phyloP scores from a whole-genome alignment of 2,797 vertebrate species.

The Microchirus variegatus region DNA sequence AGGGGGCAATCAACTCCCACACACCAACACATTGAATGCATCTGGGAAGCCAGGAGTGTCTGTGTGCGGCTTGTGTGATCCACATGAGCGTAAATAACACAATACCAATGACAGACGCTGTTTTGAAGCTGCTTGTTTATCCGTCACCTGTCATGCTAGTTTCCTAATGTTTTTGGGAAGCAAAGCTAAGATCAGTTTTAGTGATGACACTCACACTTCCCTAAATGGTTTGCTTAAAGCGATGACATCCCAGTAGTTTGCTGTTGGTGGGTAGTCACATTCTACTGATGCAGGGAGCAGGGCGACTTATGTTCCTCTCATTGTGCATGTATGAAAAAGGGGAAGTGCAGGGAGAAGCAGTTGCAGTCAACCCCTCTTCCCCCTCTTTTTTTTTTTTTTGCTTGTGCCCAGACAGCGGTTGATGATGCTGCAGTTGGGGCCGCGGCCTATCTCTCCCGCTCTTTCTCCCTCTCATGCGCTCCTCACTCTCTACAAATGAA shows the following conservation, averaged over 20 bases:
- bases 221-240: constrained; percentile 34
- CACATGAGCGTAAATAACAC: constrained; percentile 36
- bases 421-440: constrained; percentile 68
- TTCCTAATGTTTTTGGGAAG: constrained; percentile 12
- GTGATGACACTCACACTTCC: constrained; percentile 5
- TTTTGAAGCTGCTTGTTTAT: neutral
- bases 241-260: constrained; percentile 28
- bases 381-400: constrained; percentile 24
- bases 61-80: constrained; percentile 17
- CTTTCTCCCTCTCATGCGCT: constrained; percentile 11
- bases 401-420: constrained; percentile 66
- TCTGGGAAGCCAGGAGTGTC: constrained; percentile 36
- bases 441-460: constrained; percentile 34
- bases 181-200: neutral
- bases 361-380: constrained; percentile 40
- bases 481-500: constrained; percentile 58
- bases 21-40: constrained; percentile 38
- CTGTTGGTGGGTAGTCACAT: constrained; percentile 13
- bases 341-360: constrained; percentile 58
- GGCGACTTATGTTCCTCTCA: constrained; percentile 25
- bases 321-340: constrained; percentile 29
- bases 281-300: constrained; percentile 17
- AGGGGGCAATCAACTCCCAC: constrained; percentile 66
- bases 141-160: neutral
- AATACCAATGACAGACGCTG: neutral